Base-by-base conservation (phyloP, 2,113 vertebrate species). In the Morone chrysops region DNA sequence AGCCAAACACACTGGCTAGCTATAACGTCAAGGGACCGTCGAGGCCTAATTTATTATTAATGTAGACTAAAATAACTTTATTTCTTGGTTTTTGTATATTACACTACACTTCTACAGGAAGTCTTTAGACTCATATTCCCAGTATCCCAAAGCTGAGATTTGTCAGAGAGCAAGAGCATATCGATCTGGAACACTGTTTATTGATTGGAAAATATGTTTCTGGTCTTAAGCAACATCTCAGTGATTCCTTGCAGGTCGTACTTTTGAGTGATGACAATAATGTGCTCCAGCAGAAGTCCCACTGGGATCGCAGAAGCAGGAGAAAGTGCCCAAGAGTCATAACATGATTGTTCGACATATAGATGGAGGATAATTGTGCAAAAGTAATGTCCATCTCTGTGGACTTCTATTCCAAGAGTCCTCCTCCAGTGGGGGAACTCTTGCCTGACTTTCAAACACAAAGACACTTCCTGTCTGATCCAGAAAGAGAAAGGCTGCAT, bases 381-480 rank as follows among this genome's bases (percentile, higher is more conserved):
- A 62, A 86, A 31, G 45, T 10, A 14, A 22, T n/a, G 72, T 77
- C 20, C 70, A 86, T 81, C 72, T 89, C 82, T 54, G 48, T 6
- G 22, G 54, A 73, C 54, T 60, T 84, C 80, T 92, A 87, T 90
- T 94, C 90, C 31, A 41, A 71, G 80, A 76, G 36, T 38, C 20
- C 20, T 53, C 0, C 7, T 84, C 72, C 74, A 83, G 82, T 75
- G 22, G 48, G 74, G 83, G 61, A 51, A 60, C 63, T 56, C 51
- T 18, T 62, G 11, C 25, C 75, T 89, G 85, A 84, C 69, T 62
- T 16, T 56, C 9, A 11, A 89, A 87, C 73, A 90, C 85, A 91
- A 91, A 89, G 87, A 89, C 75, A 85, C 80, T 93, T 93, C 91
- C 85, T 86, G 86, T 85, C 72, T 71, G 81, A 83, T 92, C 73